Conservation (phyloP, 2,113 vertebrate species). For the Cisticola juncidis region DNA sequence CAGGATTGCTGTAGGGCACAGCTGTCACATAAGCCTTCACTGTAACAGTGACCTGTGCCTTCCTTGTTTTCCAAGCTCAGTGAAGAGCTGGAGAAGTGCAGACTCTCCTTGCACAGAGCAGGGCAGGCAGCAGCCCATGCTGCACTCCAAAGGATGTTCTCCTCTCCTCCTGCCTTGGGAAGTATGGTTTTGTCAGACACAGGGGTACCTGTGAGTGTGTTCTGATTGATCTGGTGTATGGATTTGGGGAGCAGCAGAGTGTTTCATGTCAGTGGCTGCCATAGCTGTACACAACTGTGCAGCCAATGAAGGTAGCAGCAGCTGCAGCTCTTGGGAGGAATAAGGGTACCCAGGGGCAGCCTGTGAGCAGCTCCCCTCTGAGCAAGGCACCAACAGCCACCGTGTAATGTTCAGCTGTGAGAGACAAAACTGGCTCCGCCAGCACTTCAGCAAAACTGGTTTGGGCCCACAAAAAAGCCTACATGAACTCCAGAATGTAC, state of each 20-base stretch:
- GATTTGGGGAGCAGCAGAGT: neutral
- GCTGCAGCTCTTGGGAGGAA: accelerated
- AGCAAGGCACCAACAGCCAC: neutral
- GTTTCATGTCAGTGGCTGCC: neutral
- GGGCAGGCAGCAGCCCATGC: accelerated
- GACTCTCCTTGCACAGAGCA: neutral
- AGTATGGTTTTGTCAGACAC: neutral
- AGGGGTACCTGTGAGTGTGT: neutral
- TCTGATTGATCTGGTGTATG: neutral
- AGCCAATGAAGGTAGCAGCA: neutral
- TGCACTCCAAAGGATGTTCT: neutral
- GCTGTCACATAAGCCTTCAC: neutral
- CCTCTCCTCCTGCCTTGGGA: neutral
- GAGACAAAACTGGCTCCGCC: neutral
- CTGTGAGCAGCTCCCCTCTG: neutral
- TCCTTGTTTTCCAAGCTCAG: neutral
- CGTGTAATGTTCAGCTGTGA: neutral
- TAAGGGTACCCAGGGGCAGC: neutral
- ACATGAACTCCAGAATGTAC: neutral
- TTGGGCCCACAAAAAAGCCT: neutral
- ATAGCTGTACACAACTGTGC: accelerated
- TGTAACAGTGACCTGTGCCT: neutral
- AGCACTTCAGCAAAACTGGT: neutral
- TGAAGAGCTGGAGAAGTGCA: neutral
- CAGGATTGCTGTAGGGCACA: neutral